These are phyloP conservation scores for Eulemur albifrons DNA, from an alignment of 2,797 vertebrate species.

Conservation along the genomic window DNA sequence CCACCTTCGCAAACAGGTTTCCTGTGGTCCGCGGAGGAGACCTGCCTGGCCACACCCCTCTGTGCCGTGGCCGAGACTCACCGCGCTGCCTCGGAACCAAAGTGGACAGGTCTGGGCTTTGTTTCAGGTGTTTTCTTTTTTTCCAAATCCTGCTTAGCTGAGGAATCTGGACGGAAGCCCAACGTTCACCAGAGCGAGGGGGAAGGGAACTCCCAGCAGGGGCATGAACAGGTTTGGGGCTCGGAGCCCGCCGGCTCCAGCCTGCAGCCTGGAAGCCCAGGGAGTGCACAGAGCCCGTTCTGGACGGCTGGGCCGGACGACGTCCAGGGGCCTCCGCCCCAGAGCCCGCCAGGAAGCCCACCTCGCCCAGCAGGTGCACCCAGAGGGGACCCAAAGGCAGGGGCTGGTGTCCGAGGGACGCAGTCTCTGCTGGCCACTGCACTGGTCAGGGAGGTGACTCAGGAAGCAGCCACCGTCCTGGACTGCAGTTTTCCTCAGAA, in stretches of 20 bases:
- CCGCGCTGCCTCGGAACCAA: neutral
- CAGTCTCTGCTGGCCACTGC: accelerated
- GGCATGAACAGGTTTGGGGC: neutral
- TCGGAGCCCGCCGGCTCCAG: neutral
- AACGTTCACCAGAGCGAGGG: accelerated
- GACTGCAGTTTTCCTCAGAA: no score
- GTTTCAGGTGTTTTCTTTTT: no score
- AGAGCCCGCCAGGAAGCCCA: neutral
- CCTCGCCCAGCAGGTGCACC: neutral
- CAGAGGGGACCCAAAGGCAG: accelerated
- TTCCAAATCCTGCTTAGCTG: neutral
- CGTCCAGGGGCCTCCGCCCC: accelerated
- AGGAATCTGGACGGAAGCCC: neutral
- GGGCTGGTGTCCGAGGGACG: neutral
- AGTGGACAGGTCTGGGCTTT: neutral
- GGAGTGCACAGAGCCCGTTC: accelerated
- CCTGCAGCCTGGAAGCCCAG: neutral
- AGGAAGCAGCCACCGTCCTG: no score
- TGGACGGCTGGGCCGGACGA: accelerated
- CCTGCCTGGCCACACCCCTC: neutral
- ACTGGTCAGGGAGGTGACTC: neutral
- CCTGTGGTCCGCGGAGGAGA: neutral
- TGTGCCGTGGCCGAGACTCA: neutral
- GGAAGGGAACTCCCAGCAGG: neutral
- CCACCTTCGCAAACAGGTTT: no score